A percentile compares a stretch with the other conserved stretches of the same genome.
phyloP scores from a whole-genome alignment of 2,888 invertebrate genomes.

The Dromius quadrimaculatus region DNA sequence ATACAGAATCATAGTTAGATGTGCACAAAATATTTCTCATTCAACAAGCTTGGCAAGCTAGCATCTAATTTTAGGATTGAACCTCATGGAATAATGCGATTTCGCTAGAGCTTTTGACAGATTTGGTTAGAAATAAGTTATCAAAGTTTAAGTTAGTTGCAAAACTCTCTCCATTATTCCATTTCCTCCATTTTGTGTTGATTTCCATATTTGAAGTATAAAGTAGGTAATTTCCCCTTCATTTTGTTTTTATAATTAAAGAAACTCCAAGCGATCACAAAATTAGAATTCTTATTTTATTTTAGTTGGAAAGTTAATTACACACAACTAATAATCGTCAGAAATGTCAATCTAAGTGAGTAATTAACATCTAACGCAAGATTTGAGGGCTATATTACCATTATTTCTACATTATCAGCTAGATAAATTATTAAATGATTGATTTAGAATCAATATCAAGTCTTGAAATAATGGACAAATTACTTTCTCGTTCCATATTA shows the following conservation, averaged over 20 bases:
- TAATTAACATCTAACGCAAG: not conserved
- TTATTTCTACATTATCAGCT: not conserved
- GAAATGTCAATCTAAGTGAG: not conserved
- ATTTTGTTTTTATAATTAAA: not conserved
- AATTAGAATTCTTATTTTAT: not conserved
- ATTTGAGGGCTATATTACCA: not conserved
- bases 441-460: not conserved
- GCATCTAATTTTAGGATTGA: too few species aligned
- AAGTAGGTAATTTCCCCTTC: not conserved
- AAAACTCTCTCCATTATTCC: not conserved
- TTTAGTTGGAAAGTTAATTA: conserved; percentile 5
- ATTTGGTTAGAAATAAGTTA: not conserved
- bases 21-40: too few species aligned
- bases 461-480: conserved; percentile 1
- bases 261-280: not conserved
- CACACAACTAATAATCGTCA: not conserved
- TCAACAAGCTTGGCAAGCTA: too few species aligned
- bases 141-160: not conserved
- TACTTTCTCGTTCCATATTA: too few species aligned
- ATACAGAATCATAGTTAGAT: too few species aligned
- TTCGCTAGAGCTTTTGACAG: too few species aligned
- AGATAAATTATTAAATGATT: not conserved
- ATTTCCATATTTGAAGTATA: not conserved
- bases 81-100: too few species aligned
- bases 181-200: not conserved